phyloP scores from a whole-genome alignment of 2,888 invertebrate species.

The Gasteruption jaculator region DNA sequence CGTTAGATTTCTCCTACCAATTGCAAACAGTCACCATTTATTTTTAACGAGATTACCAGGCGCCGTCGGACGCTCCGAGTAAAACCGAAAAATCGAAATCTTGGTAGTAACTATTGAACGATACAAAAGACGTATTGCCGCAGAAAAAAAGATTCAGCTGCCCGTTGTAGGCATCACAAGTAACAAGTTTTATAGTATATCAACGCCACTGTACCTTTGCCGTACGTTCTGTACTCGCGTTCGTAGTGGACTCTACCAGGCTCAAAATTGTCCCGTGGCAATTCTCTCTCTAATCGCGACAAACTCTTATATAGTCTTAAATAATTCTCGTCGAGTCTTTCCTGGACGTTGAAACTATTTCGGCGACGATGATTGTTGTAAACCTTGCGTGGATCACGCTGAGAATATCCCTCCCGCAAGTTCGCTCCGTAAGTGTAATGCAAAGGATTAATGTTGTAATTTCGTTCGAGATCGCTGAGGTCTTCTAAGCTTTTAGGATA shows the following conservation, averaged over 20 bases:
- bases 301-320: constrained; percentile 35
- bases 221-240: constrained; percentile 47
- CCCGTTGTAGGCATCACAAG: constrained; percentile 46
- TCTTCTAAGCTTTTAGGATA: constrained; percentile 44
- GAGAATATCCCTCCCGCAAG: too few species aligned
- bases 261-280: constrained; percentile 32
- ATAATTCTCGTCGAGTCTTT: constrained; percentile 34
- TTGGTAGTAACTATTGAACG: too few species aligned
- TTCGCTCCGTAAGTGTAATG: too few species aligned
- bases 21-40: too few species aligned
- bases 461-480: constrained; percentile 43
- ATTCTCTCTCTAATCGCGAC: constrained; percentile 32
- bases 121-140: too few species aligned
- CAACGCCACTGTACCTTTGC: constrained; percentile 48
- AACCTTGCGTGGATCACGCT: too few species aligned
- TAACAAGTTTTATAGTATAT: constrained; percentile 51
- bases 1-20: too few species aligned
- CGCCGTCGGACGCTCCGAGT: too few species aligned
- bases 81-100: too few species aligned
- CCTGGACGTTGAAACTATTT: constrained; percentile 17
- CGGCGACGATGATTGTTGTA: constrained; percentile 17
- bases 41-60: too few species aligned
- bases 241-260: constrained; percentile 49
- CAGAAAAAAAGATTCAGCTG: too few species aligned
- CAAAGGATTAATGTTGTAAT: too few species aligned